Conservation (phyloP, 2,113 vertebrate species). For the Megaceryle torquata region DNA sequence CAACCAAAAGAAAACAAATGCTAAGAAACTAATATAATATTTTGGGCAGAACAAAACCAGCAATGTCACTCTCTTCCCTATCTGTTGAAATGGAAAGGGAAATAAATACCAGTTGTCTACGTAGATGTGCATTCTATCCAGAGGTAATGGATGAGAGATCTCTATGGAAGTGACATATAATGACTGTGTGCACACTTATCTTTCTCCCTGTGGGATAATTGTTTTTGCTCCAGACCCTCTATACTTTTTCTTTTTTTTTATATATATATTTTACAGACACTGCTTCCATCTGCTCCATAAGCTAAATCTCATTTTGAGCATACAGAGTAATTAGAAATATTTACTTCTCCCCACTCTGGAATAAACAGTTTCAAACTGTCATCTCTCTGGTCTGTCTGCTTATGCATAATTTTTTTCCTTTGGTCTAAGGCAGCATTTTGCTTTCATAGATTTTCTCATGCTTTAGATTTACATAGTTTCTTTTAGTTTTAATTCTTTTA, state of each 20-base stretch:
- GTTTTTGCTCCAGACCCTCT: slow-evolving; percentile 1
- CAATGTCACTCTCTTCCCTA: not conserved
- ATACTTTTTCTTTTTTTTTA: not conserved
- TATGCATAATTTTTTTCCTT: not conserved
- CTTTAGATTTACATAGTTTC: not conserved
- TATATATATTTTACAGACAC: not conserved
- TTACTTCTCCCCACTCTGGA: not conserved
- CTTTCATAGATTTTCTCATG: not conserved
- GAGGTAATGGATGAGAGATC: not conserved
- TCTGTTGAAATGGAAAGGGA: slow-evolving; percentile 1
- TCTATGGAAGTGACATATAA: not conserved
- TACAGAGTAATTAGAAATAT: not conserved
- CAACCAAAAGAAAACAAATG: not conserved
- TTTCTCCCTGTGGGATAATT: slow-evolving; percentile 22
- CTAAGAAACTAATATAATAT: not conserved
- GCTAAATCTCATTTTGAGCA: not conserved
- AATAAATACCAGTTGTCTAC: slow-evolving; percentile 5
- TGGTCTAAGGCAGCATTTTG: not conserved
- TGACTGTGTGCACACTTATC: not conserved
- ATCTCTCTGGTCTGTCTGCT: not conserved
- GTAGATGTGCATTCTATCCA: not conserved
- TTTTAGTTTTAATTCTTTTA: not conserved
- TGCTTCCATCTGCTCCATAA: not conserved
- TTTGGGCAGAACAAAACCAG: not conserved
- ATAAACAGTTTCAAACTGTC: not conserved